Conservation (phyloP, 2,113 vertebrate genomes). For the Lycocorax pyrrhopterus region DNA sequence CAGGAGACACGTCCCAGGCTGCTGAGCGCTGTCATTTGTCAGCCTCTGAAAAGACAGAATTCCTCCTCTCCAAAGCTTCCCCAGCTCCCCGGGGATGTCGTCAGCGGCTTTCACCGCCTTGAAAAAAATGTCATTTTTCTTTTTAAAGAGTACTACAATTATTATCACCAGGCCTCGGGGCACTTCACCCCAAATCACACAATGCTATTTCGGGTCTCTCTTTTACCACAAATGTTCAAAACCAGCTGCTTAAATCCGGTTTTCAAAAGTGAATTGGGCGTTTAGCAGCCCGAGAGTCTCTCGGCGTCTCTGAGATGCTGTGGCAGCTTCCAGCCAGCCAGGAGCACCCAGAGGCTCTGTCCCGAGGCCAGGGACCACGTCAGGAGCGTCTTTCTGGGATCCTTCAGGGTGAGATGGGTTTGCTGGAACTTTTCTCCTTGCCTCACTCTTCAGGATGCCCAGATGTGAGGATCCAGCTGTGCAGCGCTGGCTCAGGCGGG, state of each 20-base stretch:
- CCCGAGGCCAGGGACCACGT: fast-evolving
- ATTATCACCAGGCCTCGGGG: slow-evolving; percentile 39
- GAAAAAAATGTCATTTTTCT: slow-evolving; percentile 51
- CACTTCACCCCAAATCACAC: slow-evolving; percentile 62
- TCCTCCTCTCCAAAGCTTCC: slow-evolving; percentile 43
- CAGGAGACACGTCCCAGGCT: neutral
- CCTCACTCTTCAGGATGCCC: neutral
- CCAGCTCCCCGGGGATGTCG: slow-evolving; percentile 11
- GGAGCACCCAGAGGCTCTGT: neutral
- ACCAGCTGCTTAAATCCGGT: neutral
- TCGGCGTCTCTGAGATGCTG: fast-evolving
- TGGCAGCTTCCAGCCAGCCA: neutral
- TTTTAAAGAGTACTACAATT: slow-evolving; percentile 25
- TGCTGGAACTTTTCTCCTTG: neutral
- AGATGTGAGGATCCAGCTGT: neutral
- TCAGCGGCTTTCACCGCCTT: slow-evolving; percentile 30
- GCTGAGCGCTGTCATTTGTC: neutral
- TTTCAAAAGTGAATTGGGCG: slow-evolving; percentile 14
- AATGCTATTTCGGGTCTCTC: slow-evolving; percentile 32
- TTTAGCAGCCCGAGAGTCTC: neutral
- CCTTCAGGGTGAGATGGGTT: neutral
- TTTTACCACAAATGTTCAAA: slow-evolving; percentile 41
- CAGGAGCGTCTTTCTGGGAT: neutral
- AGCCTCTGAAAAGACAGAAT: slow-evolving; percentile 25
- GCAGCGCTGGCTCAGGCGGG: neutral